Percentiles rank a stretch among this genome's conserved stretches.
Evolutionary conservation across 2,797 vertebrate genomes (phyloP).

Genomic region (Helicolenus hilgendorfi): DNA sequence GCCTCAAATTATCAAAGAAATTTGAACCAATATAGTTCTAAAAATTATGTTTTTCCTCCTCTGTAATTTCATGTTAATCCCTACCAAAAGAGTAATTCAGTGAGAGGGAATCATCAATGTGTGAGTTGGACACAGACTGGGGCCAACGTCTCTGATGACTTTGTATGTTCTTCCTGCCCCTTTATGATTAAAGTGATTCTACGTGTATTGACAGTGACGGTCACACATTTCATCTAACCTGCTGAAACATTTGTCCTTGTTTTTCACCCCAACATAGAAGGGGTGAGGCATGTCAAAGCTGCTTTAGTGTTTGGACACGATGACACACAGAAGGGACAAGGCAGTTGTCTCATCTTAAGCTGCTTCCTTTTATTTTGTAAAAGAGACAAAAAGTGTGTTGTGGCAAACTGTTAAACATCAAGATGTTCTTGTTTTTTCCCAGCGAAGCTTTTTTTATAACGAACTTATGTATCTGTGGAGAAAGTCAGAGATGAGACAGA

Average conservation of each 20-base stretch:
- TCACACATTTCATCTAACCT: background rate
- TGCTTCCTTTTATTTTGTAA: conserved; percentile 1
- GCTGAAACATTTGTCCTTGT: background rate
- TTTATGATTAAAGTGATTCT: background rate
- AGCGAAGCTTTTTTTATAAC: background rate
- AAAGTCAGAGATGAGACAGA: conserved; percentile 14
- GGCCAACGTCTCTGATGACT: background rate
- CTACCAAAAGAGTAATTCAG: background rate
- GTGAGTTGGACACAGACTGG: background rate
- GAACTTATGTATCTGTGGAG: background rate
- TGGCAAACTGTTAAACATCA: conserved; percentile 17
- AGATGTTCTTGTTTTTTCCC: background rate
- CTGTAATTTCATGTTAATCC: conserved; percentile 14
- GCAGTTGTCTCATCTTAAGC: conserved; percentile 7
- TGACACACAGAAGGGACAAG: background rate
- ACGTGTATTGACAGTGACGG: background rate
- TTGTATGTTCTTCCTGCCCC: background rate
- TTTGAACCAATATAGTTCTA: background rate
- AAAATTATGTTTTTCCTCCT: background rate
- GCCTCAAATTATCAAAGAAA: conserved; percentile 4
- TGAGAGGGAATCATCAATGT: background rate
- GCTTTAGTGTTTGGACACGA: conserved; percentile 15
- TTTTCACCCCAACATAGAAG: conserved; percentile 16
- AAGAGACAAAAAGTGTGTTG: background rate
- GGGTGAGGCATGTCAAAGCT: conserved; percentile 14